Evolutionary conservation across 1,140 invertebrate genomes (phyloP).

Genomic region (Colletes gigas): DNA sequence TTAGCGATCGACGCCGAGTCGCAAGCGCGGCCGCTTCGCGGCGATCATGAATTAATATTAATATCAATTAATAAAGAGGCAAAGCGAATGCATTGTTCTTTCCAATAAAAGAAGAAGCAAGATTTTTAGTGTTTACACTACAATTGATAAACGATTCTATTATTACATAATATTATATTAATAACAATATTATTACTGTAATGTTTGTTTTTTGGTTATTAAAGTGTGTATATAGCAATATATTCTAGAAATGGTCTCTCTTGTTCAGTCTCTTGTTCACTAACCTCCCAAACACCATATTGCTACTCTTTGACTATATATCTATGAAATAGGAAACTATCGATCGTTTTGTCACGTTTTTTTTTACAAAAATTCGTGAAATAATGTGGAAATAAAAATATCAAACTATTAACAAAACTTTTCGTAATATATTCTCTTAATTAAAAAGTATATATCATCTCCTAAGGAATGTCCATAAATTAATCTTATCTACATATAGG

Average conservation of each 20-base stretch:
- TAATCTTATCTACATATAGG: too few species aligned
- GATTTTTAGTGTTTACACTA: constrained; percentile 80
- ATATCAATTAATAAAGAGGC: constrained; percentile 70
- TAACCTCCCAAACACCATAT: not conserved
- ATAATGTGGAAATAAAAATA: too few species aligned
- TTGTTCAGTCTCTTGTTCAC: constrained; percentile 33
- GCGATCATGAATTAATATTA: constrained; percentile 76
- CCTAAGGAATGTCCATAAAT: too few species aligned
- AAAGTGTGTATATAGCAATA: constrained; percentile 82
- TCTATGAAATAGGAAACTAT: too few species aligned
- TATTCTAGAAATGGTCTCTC: constrained; percentile 65
- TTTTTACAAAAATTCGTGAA: too few species aligned
- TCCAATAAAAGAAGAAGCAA: constrained; percentile 71
- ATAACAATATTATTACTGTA: constrained; percentile 81
- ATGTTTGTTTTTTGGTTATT: constrained; percentile 81
- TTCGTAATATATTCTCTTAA: too few species aligned
- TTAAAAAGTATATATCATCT: too few species aligned
- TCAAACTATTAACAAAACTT: too few species aligned
- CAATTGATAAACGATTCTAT: constrained; percentile 79
- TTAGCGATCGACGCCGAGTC: constrained; percentile 43
- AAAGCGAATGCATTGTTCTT: constrained; percentile 71
- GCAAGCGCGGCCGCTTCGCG: constrained; percentile 64
- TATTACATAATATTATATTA: constrained; percentile 78
- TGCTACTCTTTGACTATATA: too few species aligned
- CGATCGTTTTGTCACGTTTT: too few species aligned